A percentile compares a stretch with the other conserved stretches of the same genome.
Conservation (phyloP, 2,888 invertebrate species). For the Fragum fragum region DNA sequence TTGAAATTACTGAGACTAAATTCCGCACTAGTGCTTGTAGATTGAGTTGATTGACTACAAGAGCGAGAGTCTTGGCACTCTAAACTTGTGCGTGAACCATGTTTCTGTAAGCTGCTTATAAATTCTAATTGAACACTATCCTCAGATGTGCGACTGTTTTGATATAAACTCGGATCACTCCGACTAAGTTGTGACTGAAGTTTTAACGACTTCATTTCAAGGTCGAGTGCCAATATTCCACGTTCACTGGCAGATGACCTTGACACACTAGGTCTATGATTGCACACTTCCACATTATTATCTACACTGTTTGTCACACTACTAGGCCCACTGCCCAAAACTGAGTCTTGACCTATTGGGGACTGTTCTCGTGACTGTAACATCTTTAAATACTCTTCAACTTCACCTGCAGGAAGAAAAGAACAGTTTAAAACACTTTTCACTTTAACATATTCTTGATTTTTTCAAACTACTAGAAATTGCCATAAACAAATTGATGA, state of each 20-base stretch:
- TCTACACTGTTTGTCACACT: constrained; percentile 68
- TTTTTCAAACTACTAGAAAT: too few relatives aligned
- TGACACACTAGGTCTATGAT: constrained; percentile 59
- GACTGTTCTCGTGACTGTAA: constrained; percentile 53
- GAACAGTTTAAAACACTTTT: too few relatives aligned
- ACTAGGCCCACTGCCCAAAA: constrained; percentile 65
- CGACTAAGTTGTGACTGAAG: constrained; percentile 70
- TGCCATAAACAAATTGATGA: too few relatives aligned
- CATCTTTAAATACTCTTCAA: constrained; percentile 65
- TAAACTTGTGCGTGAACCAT: constrained; percentile 56
- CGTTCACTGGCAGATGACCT: constrained; percentile 67
- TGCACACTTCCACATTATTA: constrained; percentile 63
- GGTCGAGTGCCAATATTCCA: constrained; percentile 45
- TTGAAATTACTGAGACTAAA: constrained; percentile 73
- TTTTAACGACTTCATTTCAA: constrained; percentile 69
- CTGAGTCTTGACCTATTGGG: constrained; percentile 59
- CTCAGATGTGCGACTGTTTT: constrained; percentile 64
- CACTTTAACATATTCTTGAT: too few relatives aligned
- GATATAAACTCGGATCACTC: constrained; percentile 80
- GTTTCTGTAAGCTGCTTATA: constrained; percentile 52
- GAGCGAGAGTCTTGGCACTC: constrained; percentile 61
- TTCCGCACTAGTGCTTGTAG: constrained; percentile 78
- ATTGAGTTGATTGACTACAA: constrained; percentile 73
- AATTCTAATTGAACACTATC: constrained; percentile 54
- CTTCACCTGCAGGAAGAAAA: constrained; percentile 69